Evolutionary conservation across 2,797 vertebrate species (phyloP), one percentile per base, ranked within the genome.

Genomic region (Sciaenops ocellatus): DNA sequence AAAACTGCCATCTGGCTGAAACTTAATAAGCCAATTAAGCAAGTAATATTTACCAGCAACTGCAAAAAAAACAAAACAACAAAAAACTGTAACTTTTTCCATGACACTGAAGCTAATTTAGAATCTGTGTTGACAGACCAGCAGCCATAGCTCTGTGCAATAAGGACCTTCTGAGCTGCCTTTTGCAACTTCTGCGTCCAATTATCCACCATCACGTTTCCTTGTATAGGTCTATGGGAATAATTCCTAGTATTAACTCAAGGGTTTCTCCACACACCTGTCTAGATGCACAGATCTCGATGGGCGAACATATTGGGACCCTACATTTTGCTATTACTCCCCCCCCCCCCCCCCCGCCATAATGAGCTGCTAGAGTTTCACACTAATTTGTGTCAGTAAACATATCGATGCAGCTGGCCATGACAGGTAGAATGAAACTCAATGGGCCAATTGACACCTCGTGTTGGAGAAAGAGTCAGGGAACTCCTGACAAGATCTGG

Each of bases 331-430:
- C 65, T 76, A 76, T 86, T 15, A 44, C 12, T 12, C 42, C 4
- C 64, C 71, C 30, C 50, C 15, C 48, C 57, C 26, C 41, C 24
- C 69, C 24, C n/a, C 42, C 18, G 48, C 74, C 47, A 83, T 92
- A 92, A 92, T 82, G 86, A 94, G 88, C 87, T 76, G 74, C 75
- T 18, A 7, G 73, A 83, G 76, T 66, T 79, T 70, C 76, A 44
- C 78, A 50, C 79, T 90, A 81, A 92, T 92, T 92, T 87, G 87
- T 84, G 89, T 86, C 87, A 74, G 84, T 89, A 91, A 93, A 91
- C 79, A 78, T 48, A 75, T 90, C 60, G 81, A 69, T 83, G 87
- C 71, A 80, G 88, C 47, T 44, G 59, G 84, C 72, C 73, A 67
- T 63, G 54, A 88, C 83, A 87, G 73, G 73, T 41, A 56, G 79